phyloP scores from a whole-genome alignment of 1,140 invertebrate species.

The Lucilia cuprina region DNA sequence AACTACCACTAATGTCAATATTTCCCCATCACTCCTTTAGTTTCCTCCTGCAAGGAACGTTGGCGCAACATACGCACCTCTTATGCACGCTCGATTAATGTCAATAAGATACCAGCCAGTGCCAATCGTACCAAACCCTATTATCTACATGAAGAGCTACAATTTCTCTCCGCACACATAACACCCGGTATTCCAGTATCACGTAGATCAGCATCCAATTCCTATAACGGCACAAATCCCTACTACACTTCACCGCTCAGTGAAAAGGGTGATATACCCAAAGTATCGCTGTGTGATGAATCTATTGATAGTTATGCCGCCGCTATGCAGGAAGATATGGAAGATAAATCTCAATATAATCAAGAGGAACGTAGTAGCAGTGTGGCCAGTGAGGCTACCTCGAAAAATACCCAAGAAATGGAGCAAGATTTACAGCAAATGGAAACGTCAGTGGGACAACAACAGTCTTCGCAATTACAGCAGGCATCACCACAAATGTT shows the following conservation, averaged over 20 bases:
- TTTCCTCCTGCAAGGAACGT: constrained; percentile 52
- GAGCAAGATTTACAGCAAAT: constrained; percentile 5
- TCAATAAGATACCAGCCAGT: constrained; percentile 43
- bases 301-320: constrained; percentile 40
- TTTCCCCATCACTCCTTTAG: constrained; percentile 36
- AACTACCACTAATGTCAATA: not conserved
- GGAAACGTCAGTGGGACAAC: not conserved
- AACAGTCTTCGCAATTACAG: not conserved
- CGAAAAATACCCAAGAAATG: constrained; percentile 34
- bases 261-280: constrained; percentile 38
- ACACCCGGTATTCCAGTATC: constrained; percentile 52
- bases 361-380: constrained; percentile 30
- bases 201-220: constrained; percentile 38
- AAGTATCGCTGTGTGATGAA: constrained; percentile 38
- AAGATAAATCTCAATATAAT: constrained; percentile 31
- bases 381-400: constrained; percentile 3
- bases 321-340: constrained; percentile 39
- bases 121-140: constrained; percentile 52
- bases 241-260: constrained; percentile 24
- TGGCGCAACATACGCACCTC: constrained; percentile 55
- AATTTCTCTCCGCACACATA: constrained; percentile 50
- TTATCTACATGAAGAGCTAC: constrained; percentile 49
- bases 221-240: not conserved
- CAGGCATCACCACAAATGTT: constrained; percentile 6
- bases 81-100: constrained; percentile 51